Evolutionary conservation across 2,113 vertebrate species (phyloP).

Genomic region (Ictalurus punctatus): DNA sequence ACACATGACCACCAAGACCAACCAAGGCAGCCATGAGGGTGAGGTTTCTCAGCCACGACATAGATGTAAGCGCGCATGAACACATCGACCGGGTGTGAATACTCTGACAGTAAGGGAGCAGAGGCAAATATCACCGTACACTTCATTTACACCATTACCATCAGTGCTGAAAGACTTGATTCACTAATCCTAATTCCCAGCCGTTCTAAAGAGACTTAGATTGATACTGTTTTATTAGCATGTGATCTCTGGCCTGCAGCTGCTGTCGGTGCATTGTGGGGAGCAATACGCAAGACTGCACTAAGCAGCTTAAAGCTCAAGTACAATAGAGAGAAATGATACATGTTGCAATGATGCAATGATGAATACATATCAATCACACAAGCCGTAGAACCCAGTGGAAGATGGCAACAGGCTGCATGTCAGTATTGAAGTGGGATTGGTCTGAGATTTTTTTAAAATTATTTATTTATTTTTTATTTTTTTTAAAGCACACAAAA

Average conservation of each 20-base stretch:
- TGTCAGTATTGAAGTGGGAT: not conserved
- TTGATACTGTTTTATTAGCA: conserved; percentile 13
- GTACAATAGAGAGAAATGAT: not conserved
- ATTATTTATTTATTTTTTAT: too few relatives aligned
- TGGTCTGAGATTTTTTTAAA: not conserved
- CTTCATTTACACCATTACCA: conserved; percentile 30
- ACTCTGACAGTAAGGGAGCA: conserved; percentile 41
- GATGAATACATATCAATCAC: not conserved
- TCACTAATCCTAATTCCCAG: conserved; percentile 20
- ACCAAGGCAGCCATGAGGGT: not conserved
- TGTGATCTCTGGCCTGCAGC: conserved; percentile 33
- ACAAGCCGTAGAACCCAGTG: not conserved
- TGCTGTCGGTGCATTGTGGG: not conserved
- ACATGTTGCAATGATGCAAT: not conserved
- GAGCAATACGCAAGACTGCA: not conserved
- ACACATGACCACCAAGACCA: conserved; percentile 4
- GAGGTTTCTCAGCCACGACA: conserved; percentile 38
- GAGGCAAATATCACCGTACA: conserved; percentile 56
- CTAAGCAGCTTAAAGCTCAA: conserved; percentile 21
- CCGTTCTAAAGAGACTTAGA: not conserved
- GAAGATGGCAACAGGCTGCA: not conserved
- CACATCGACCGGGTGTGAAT: conserved; percentile 59
- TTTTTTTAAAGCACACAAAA: not conserved
- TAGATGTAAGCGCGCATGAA: conserved; percentile 51
- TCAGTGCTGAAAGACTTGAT: conserved; percentile 4